These are phyloP conservation scores for Polydrusus tereticollis DNA, from an alignment of 2,888 invertebrate genomes.

Conservation along the genomic window DNA sequence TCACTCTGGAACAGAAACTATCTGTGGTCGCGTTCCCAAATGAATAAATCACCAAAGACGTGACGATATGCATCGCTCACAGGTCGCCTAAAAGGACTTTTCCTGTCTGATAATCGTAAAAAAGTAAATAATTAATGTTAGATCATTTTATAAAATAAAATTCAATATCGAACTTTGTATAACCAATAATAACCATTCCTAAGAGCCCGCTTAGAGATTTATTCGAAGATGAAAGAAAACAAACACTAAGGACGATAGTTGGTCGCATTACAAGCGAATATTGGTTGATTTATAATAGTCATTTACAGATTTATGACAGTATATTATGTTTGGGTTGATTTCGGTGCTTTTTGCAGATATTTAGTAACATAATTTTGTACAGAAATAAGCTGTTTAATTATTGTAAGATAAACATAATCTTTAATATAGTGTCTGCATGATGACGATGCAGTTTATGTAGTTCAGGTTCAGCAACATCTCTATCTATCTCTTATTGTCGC, in stretches of 20 bases:
- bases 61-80: no score
- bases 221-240: conserved; percentile 21
- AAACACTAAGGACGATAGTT: conserved; percentile 14
- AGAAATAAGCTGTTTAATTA: not conserved
- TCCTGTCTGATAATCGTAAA: no score
- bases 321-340: not conserved
- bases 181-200: not conserved
- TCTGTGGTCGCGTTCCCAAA: no score
- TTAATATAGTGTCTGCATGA: no score
- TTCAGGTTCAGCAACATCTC: no score
- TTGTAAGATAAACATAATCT: not conserved
- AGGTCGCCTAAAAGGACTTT: no score
- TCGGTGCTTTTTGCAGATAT: not conserved
- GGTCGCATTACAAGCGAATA: conserved; percentile 11
- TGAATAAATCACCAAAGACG: no score
- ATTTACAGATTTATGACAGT: conserved; percentile 4
- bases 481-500: no score
- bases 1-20: no score
- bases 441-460: no score
- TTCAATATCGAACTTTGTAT: not conserved
- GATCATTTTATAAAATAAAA: no score
- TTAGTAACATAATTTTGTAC: not conserved
- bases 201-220: conserved; percentile 4
- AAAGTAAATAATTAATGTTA: no score
- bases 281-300: conserved; percentile 21